Evolutionary conservation across 2,797 vertebrate genomes (phyloP), one percentile per base, ranked within the genome.

Genomic region (Centropyge bicolor): DNA sequence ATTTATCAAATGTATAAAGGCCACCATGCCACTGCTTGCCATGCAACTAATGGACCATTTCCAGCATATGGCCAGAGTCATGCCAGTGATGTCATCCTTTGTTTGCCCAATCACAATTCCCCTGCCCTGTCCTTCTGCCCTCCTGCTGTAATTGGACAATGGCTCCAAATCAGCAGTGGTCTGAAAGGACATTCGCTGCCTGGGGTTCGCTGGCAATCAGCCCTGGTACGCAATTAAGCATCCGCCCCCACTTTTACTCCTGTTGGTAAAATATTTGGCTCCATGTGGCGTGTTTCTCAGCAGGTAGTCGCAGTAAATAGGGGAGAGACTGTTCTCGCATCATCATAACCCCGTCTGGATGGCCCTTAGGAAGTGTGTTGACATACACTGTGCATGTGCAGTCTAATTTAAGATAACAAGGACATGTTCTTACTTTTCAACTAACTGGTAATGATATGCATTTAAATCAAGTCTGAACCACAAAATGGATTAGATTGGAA

Each of bases 211-310:
- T 91, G 92, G 86, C 85, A 90, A 38, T 83, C 45, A 27, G 56
- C 83, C 78, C 62, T 59, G 59, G 62, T 72, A 81, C 80, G 81
- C 88, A 90, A 93, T 93, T 90, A 93, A 91, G 90, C 88, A 80
- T 88, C 79, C 80, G 73, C 86, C 85, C 43, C 80, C 73, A 80
- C 66, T 86, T 87, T 79, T 73, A 62, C 35, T 77, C 77, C 76
- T 86, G 89, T 90, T 93, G 91, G 84, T 88, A 74, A 92, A 93
- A 89, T 89, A 90, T 94, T 92, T 93, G 88, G 87, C 90, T 85
- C 78, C 60, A 81, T 77, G 80, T 36, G 3, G 78, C 64, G 36
- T 77, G 84, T 71, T 84, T 89, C 89, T 81, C 90, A 88, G 88
- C 84, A 83, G 90, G 89, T 74, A 46, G 76, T 76, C 72, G 38